Evolutionary conservation across 2,797 vertebrate species (phyloP).

Genomic region (Thaleichthys pacificus): DNA sequence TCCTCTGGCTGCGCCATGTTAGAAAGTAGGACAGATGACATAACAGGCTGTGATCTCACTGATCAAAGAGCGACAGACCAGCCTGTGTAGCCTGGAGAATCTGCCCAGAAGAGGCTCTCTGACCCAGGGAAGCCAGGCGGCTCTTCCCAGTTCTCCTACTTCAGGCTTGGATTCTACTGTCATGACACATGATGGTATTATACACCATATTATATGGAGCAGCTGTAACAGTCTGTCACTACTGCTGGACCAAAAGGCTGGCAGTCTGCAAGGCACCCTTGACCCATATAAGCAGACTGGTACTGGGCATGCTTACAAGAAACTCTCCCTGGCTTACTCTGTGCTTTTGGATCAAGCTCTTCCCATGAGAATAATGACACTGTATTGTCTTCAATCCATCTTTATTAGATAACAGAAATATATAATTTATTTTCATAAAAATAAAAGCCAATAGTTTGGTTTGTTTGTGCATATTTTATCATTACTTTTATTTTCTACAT

Average conservation of each 20-base stretch:
- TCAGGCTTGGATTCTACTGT: not conserved
- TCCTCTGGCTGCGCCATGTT: not conserved
- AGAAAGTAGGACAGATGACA: constrained; percentile 13
- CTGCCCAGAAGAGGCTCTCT: not conserved
- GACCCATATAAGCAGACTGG: not conserved
- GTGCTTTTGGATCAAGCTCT: not conserved
- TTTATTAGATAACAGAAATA: too few species aligned
- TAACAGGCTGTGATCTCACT: constrained; percentile 8
- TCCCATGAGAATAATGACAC: not conserved
- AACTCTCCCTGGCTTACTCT: not conserved
- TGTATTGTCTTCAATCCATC: too few species aligned
- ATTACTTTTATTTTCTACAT: not conserved
- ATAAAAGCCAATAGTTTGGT: too few species aligned
- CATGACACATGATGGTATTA: not conserved
- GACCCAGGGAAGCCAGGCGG: not conserved
- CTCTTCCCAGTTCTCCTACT: not conserved
- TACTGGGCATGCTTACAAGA: not conserved
- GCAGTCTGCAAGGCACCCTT: not conserved
- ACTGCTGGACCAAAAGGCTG: not conserved
- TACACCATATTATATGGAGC: not conserved
- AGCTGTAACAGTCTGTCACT: not conserved
- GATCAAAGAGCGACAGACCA: constrained; percentile 7
- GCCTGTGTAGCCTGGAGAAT: not conserved
- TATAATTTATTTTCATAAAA: too few species aligned
- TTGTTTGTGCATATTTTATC: not conserved